phyloP scores from a whole-genome alignment of 2,888 invertebrate species.

The Caenorhabditis sinica region DNA sequence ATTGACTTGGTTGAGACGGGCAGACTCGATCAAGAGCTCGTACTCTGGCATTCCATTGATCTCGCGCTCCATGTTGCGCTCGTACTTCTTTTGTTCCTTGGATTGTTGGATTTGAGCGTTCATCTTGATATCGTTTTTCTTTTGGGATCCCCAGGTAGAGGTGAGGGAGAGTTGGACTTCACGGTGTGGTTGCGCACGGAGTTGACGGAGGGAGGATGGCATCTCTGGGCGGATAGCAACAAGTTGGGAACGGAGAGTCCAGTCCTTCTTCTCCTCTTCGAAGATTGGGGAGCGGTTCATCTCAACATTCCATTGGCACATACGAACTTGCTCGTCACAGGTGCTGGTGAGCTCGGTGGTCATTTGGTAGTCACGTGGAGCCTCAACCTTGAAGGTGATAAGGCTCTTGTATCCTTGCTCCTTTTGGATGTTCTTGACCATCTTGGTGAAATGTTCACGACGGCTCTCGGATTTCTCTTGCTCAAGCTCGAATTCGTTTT shows the following conservation, averaged over 20 bases:
- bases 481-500: constrained; percentile 59
- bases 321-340: constrained; percentile 62
- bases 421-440: constrained; percentile 61
- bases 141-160: constrained; percentile 70
- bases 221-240: constrained; percentile 72
- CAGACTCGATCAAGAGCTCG: constrained; percentile 67
- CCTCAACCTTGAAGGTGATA: constrained; percentile 55
- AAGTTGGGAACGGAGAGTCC: constrained; percentile 72
- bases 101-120: constrained; percentile 68
- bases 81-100: constrained; percentile 66
- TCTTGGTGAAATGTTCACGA: constrained; percentile 63
- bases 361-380: constrained; percentile 53
- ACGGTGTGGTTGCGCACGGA: constrained; percentile 72
- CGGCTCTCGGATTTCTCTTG: constrained; percentile 50
- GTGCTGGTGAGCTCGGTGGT: constrained; percentile 61
- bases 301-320: constrained; percentile 61
- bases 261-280: constrained; percentile 69
- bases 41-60: constrained; percentile 64
- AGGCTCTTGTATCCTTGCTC: constrained; percentile 54
- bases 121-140: constrained; percentile 68
- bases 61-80: constrained; percentile 48
- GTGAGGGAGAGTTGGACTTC: constrained; percentile 66
- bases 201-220: constrained; percentile 68
- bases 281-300: constrained; percentile 59
- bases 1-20: constrained; percentile 71